Percentiles rank a stretch among this genome's conserved stretches.
These are phyloP conservation scores for Drosophila ezoana DNA, from an alignment of 2,888 invertebrate species.

Conservation along the genomic window DNA sequence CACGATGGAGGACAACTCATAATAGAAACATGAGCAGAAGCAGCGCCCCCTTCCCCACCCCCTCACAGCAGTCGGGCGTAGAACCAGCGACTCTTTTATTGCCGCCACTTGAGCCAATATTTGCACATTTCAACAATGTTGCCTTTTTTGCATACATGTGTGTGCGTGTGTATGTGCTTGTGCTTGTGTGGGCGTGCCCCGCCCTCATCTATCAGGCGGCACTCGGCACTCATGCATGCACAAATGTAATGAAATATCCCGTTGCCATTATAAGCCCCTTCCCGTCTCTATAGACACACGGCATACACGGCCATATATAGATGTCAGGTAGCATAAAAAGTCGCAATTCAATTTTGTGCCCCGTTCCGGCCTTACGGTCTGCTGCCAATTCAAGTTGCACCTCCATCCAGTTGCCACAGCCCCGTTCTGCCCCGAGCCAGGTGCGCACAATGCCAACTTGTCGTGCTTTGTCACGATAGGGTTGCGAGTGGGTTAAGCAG, in stretches of 20 bases:
- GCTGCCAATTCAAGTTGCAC: constrained; percentile 72
- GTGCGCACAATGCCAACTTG: constrained; percentile 41
- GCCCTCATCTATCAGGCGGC: constrained; percentile 15
- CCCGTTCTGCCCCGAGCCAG: constrained; percentile 19
- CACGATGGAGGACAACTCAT: constrained; percentile 10
- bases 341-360: constrained; percentile 72
- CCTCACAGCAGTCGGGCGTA: constrained; percentile 8
- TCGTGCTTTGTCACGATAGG: constrained; percentile 25
- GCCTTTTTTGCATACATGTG: constrained; percentile 53
- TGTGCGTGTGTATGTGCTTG: constrained; percentile 9
- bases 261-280: constrained; percentile 62
- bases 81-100: constrained; percentile 68
- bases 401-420: constrained; percentile 29
- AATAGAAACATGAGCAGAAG: constrained; percentile 46
- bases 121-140: constrained; percentile 79
- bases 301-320: constrained; percentile 5
- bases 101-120: constrained; percentile 78
- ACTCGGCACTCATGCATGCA: constrained; percentile 72
- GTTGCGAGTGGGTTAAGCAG: constrained; percentile 9
- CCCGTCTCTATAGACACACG: background rate
- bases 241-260: constrained; percentile 79
- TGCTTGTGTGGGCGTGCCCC: constrained; percentile 29
- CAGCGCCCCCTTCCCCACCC: background rate
- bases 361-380: constrained; percentile 53
- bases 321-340: constrained; percentile 72